A percentile compares a stretch with the other conserved stretches of the same genome.
Conservation (phyloP, 2,113 vertebrate species). For the Passer domesticus region DNA sequence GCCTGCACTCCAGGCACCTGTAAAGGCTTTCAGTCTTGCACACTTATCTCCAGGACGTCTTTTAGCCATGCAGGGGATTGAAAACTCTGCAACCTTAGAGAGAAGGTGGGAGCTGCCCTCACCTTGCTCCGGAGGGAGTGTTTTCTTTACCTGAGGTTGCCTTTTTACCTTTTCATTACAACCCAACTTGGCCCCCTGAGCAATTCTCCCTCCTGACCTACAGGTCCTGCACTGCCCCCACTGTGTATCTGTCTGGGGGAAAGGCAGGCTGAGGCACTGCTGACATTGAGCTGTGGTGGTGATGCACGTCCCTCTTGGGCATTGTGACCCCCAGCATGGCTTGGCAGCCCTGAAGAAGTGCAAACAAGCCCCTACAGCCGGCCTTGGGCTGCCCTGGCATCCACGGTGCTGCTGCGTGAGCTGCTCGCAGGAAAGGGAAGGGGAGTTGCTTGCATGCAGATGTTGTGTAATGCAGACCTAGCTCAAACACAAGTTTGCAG, state of each 20-base stretch:
- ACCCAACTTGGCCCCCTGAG: neutral
- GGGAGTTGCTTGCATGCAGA: neutral
- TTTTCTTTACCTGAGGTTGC: neutral
- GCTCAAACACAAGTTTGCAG: neutral
- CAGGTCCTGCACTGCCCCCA: neutral
- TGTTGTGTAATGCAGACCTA: slow-evolving; percentile 51
- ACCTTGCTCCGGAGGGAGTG: neutral
- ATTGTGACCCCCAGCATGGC: neutral
- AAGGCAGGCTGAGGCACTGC: neutral
- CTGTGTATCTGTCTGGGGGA: accelerated
- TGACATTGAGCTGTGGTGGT: accelerated
- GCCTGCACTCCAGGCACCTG: neutral
- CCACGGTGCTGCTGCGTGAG: accelerated
- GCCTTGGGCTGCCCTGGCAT: neutral
- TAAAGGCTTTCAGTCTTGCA: accelerated
- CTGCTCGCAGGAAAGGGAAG: neutral
- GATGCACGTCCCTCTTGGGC: accelerated
- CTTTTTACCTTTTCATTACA: neutral
- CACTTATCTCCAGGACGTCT: neutral
- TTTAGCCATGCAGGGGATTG: neutral
- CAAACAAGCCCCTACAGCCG: neutral
- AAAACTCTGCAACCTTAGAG: neutral
- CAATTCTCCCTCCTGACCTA: neutral
- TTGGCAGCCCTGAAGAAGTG: neutral
- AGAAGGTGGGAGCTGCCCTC: neutral